These are phyloP conservation scores for Elegia similella DNA, from an alignment of 2,888 invertebrate genomes.

Conservation along the genomic window DNA sequence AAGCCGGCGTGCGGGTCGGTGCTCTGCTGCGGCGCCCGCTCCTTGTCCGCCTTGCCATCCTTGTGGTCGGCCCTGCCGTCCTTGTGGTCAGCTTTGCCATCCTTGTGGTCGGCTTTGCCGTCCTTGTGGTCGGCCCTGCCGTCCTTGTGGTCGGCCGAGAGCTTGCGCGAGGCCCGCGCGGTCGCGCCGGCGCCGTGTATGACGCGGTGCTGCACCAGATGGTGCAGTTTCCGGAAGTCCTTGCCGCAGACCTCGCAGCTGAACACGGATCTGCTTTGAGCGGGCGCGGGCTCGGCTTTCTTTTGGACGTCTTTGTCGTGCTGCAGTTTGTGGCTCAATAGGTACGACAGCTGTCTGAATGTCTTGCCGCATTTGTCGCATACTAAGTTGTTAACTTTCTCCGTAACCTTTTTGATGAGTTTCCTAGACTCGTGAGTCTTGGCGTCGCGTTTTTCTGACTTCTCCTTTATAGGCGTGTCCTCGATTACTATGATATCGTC, in stretches of 20 bases:
- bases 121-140: conserved; percentile 43
- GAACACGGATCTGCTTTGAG: conserved; percentile 47
- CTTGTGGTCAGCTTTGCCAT: conserved; percentile 46
- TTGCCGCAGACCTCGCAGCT: conserved; percentile 74
- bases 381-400: conserved; percentile 44
- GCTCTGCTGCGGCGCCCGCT: conserved; percentile 39
- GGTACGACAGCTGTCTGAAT: conserved; percentile 72
- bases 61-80: conserved; percentile 48
- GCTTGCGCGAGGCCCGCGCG: conserved; percentile 50
- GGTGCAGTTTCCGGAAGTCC: conserved; percentile 71
- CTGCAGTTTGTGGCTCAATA: conserved; percentile 65
- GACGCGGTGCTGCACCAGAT: conserved; percentile 71
- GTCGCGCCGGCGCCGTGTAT: conserved; percentile 57
- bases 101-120: conserved; percentile 53
- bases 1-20: conserved; percentile 69
- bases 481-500: conserved; percentile 59
- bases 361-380: conserved; percentile 75
- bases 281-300: conserved; percentile 37
- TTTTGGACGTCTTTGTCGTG: conserved; percentile 59
- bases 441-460: conserved; percentile 34
- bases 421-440: conserved; percentile 46
- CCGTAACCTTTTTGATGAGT: conserved; percentile 36
- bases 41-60: conserved; percentile 49
- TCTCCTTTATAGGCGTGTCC: conserved; percentile 52
- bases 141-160: conserved; percentile 59